Evolutionary conservation across 1,140 invertebrate species (phyloP).

Genomic region (Drosophila melanogaster): DNA sequence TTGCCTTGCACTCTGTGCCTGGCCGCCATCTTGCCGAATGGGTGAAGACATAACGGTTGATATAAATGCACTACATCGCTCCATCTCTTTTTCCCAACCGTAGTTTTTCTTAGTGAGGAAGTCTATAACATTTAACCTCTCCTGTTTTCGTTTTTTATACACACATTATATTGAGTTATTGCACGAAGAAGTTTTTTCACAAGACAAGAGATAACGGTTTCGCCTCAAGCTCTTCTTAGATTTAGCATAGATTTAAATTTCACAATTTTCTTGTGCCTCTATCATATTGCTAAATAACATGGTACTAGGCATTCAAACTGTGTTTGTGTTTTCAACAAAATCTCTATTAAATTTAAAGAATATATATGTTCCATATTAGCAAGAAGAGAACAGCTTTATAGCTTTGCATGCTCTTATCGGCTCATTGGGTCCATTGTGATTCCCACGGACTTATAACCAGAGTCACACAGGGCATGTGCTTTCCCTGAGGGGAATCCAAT

Average conservation of each 20-base stretch:
- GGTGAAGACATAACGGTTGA: slow-evolving; percentile 44
- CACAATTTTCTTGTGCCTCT: no score
- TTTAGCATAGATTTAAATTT: no score
- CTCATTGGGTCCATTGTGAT: background rate
- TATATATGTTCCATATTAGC: no score
- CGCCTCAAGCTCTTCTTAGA: no score
- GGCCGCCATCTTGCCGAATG: slow-evolving; percentile 63
- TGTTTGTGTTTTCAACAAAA: no score
- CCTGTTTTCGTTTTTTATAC: background rate
- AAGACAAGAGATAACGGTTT: background rate
- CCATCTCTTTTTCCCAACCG: background rate
- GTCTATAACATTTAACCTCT: background rate
- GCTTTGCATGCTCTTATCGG: background rate
- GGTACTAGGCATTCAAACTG: no score
- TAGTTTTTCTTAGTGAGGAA: slow-evolving; percentile 1
- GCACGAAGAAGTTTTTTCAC: background rate
- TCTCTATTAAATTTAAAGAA: no score
- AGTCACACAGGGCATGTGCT: background rate
- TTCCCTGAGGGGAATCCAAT: background rate
- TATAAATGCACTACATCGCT: slow-evolving; percentile 31
- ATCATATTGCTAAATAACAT: no score
- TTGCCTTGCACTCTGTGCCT: slow-evolving; percentile 3
- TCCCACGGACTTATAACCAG: background rate
- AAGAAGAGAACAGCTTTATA: background rate
- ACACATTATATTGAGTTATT: background rate